phyloP scores from a whole-genome alignment of 1,140 invertebrate species.

The Ostrea edulis region DNA sequence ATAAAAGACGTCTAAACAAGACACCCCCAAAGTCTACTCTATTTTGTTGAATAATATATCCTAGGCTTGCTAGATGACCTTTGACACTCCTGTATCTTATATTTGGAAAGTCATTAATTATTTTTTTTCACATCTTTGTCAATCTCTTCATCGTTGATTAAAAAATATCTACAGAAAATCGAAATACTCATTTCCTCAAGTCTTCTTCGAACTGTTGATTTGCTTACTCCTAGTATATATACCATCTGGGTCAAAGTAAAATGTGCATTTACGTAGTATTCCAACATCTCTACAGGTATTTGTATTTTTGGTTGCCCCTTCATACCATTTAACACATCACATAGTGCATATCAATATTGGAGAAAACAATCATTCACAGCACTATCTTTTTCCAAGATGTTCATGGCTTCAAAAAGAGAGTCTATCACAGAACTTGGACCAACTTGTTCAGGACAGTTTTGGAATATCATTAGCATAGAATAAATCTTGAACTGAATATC shows the following conservation, averaged over 20 bases:
- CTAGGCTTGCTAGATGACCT: constrained; percentile 13
- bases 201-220: constrained; percentile 40
- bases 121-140: constrained; percentile 11
- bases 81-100: constrained; percentile 25
- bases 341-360: too few species aligned
- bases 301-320: neutral
- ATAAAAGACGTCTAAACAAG: neutral
- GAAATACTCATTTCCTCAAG: neutral
- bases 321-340: too few species aligned
- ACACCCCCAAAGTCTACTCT: constrained; percentile 1
- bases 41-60: neutral
- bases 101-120: constrained; percentile 32
- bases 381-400: too few species aligned
- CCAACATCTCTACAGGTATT: neutral
- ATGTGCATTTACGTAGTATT: neutral
- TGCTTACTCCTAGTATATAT: constrained; percentile 27
- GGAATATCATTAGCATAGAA: too few species aligned
- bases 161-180: neutral
- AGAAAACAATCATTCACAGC: too few species aligned
- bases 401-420: too few species aligned
- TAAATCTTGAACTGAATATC: too few species aligned
- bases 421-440: too few species aligned
- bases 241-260: neutral
- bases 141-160: constrained; percentile 9
- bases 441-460: too few species aligned